A percentile compares a stretch with the other conserved stretches of the same genome.
Conservation (phyloP, 2,797 vertebrate species). For the Agapornis canus region DNA sequence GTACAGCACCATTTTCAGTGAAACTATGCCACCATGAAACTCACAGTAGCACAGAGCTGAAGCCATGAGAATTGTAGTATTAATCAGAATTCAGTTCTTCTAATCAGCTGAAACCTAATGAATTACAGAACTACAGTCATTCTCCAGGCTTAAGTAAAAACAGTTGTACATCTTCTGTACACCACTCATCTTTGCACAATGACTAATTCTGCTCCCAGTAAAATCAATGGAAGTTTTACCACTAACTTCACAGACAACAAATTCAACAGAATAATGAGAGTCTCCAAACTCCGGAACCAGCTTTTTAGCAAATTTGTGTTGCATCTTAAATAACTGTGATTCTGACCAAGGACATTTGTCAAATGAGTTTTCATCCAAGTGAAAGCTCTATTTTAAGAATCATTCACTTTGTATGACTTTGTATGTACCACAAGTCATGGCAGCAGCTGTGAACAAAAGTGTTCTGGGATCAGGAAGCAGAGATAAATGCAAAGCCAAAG, state of each 20-base stretch:
- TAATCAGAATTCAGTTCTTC: slow-evolving; percentile 12
- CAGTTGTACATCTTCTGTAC: neutral
- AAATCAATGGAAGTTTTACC: neutral
- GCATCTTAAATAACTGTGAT: neutral
- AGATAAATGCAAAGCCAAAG: neutral
- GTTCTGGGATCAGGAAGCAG: neutral
- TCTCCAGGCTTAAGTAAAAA: neutral
- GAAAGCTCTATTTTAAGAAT: neutral
- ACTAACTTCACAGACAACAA: neutral
- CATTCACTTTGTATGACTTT: neutral
- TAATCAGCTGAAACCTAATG: neutral
- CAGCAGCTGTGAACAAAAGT: neutral
- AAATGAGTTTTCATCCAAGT: neutral
- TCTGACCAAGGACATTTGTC: neutral
- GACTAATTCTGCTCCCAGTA: neutral
- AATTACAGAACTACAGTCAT: neutral
- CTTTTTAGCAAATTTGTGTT: neutral
- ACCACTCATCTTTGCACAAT: neutral
- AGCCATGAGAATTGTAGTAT: neutral
- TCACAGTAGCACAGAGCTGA: neutral
- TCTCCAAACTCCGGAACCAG: neutral
- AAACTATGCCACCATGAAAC: neutral
- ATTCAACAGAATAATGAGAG: neutral
- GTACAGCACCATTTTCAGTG: neutral
- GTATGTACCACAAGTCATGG: neutral